phyloP scores from a whole-genome alignment of 35 echinoderm and acorn worm genomes.

The Diadema setosum region DNA sequence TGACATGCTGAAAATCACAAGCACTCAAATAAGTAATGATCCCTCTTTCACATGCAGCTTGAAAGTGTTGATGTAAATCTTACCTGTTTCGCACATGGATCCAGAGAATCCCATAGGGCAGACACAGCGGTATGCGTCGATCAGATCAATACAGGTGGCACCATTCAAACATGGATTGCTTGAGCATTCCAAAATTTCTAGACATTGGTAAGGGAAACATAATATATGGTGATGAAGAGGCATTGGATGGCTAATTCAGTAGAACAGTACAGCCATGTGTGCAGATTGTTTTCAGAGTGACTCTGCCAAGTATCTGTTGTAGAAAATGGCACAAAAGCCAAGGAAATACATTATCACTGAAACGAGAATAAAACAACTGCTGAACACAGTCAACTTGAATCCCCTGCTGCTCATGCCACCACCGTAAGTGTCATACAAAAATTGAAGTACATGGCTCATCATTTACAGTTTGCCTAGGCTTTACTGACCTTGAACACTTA shows the following conservation, averaged over 20 bases:
- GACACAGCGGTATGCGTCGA: slow-evolving; percentile 30
- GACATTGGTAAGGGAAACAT: neutral
- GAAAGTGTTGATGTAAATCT: neutral
- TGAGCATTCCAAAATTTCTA: slow-evolving; percentile 76
- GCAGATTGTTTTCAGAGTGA: neutral
- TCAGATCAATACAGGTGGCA: slow-evolving; percentile 20
- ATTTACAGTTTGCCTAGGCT: too few species aligned
- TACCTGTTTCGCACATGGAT: slow-evolving; percentile 49
- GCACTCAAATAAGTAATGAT: neutral
- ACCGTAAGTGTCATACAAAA: too few species aligned
- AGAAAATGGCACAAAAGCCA: too few species aligned
- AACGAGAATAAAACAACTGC: too few species aligned
- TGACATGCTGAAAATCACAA: too few species aligned
- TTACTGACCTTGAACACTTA: too few species aligned
- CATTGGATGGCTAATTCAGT: neutral
- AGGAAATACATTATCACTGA: too few species aligned
- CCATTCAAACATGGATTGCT: slow-evolving; percentile 69
- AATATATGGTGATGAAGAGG: neutral
- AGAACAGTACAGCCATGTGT: neutral
- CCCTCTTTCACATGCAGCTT: neutral
- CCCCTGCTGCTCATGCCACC: too few species aligned
- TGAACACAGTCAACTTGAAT: too few species aligned
- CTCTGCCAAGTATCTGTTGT: neutral
- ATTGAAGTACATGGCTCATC: too few species aligned
- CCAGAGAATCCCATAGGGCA: slow-evolving; percentile 65